These are phyloP conservation scores for Acleris literana DNA, from an alignment of 2,888 invertebrate species.

Conservation along the genomic window DNA sequence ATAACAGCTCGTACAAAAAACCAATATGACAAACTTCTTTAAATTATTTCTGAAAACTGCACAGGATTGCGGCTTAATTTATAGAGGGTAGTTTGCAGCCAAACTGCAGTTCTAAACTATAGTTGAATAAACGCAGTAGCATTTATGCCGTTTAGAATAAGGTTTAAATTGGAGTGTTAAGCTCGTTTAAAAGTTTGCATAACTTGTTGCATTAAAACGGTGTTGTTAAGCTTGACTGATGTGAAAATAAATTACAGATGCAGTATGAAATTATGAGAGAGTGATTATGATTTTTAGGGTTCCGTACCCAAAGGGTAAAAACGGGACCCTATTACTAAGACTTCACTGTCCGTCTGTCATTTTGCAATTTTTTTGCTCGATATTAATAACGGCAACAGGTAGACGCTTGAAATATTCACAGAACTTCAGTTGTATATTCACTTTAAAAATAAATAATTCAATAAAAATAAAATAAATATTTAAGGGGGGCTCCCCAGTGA, in stretches of 20 bases:
- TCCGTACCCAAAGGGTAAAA: too few relatives aligned
- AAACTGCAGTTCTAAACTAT: constrained; percentile 16
- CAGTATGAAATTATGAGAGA: background rate
- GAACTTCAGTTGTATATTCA: too few relatives aligned
- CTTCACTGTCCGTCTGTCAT: too few relatives aligned
- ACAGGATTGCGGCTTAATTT: constrained; percentile 19
- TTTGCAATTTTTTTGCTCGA: too few relatives aligned
- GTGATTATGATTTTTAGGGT: too few relatives aligned
- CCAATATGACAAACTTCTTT: background rate
- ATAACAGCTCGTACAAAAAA: background rate
- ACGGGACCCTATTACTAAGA: too few relatives aligned
- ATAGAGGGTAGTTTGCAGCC: constrained; percentile 17
- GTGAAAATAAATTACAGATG: background rate
- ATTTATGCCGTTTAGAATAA: background rate
- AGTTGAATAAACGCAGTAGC: constrained; percentile 3
- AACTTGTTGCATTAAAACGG: constrained; percentile 15
- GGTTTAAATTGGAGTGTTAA: background rate
- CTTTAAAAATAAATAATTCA: too few relatives aligned
- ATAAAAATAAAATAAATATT: too few relatives aligned
- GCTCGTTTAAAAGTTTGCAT: background rate
- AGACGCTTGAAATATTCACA: too few relatives aligned
- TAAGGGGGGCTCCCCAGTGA: too few relatives aligned
- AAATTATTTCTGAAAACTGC: constrained; percentile 17
- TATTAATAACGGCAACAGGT: too few relatives aligned
- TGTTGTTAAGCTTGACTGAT: background rate